Percentiles rank a stretch among this genome's conserved stretches.
Conservation (phyloP, 2,113 vertebrate species). For the Beaufortia kweichowensis region DNA sequence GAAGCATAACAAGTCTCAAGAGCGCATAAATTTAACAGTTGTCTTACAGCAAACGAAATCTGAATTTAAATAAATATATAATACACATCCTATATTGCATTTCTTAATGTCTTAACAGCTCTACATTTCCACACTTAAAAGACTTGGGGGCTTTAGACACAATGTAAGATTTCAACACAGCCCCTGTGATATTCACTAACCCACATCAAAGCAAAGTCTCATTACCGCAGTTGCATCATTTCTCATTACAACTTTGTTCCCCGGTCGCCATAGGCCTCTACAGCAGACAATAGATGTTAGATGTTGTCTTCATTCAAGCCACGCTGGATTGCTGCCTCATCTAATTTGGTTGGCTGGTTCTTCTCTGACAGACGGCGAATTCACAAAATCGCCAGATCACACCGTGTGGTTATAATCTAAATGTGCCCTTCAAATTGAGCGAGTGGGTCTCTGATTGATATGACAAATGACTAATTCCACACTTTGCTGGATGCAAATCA, state of each 20-base stretch:
- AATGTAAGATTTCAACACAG: no score
- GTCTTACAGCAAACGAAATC: slow-evolving; percentile 8
- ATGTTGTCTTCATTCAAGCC: background rate
- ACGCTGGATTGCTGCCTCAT: slow-evolving; percentile 1
- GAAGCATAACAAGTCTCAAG: slow-evolving; percentile 33
- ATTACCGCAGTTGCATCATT: background rate
- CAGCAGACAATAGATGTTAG: slow-evolving; percentile 12
- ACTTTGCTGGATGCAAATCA: slow-evolving; percentile 26
- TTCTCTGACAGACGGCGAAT: background rate
- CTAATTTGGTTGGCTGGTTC: slow-evolving; percentile 9
- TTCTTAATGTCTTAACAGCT: no score
- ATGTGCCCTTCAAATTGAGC: slow-evolving; percentile 22
- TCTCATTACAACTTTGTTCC: slow-evolving; percentile 11
- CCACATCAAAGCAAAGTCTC: slow-evolving; percentile 19
- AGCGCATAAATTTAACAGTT: slow-evolving; percentile 7
- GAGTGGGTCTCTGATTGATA: background rate
- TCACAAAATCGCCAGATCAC: slow-evolving; percentile 3
- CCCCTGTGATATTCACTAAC: background rate
- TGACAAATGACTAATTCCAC: slow-evolving; percentile 28
- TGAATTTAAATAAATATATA: no score
- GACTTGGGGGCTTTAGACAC: no score
- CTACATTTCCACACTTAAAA: no score
- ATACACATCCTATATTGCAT: no score
- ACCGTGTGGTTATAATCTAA: background rate
- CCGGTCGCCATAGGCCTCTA: background rate